A percentile compares a stretch with the other conserved stretches of the same genome.
These are phyloP conservation scores for Heliconius sara DNA, from an alignment of 2,888 invertebrate genomes.

Conservation along the genomic window DNA sequence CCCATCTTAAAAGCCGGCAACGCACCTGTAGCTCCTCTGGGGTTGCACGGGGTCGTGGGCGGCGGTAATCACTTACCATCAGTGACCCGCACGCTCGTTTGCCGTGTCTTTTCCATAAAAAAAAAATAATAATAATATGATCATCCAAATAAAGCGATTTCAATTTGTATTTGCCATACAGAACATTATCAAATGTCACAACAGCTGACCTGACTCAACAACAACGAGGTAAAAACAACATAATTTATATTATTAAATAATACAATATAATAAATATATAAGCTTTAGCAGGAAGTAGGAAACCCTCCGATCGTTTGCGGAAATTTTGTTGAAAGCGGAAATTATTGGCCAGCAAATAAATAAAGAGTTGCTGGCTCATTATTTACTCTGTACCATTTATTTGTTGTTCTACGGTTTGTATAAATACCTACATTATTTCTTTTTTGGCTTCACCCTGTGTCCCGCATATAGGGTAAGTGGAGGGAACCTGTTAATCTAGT, in stretches of 20 bases:
- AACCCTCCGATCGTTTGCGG: constrained; percentile 19
- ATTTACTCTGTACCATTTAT: background rate
- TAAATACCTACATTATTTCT: background rate
- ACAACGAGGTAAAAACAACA: background rate
- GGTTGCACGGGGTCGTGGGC: too few relatives aligned
- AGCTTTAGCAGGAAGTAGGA: constrained; percentile 24
- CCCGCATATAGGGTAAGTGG: too few relatives aligned
- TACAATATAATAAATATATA: background rate
- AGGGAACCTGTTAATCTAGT: too few relatives aligned
- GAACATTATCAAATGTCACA: background rate
- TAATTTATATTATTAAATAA: constrained; percentile 3
- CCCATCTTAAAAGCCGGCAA: too few relatives aligned
- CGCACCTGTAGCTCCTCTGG: too few relatives aligned
- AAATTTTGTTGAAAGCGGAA: constrained; percentile 28
- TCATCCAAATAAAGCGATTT: background rate
- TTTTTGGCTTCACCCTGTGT: too few relatives aligned
- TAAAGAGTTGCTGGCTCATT: constrained; percentile 12
- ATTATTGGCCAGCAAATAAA: constrained; percentile 13
- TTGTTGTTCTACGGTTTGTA: background rate
- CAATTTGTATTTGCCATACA: background rate
- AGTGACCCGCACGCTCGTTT: too few relatives aligned
- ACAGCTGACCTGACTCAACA: background rate
- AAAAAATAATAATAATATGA: too few relatives aligned
- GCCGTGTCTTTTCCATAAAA: too few relatives aligned
- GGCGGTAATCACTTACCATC: too few relatives aligned